Percentiles rank a stretch among this genome's conserved stretches.
These are phyloP conservation scores for Heliothis subflexa DNA, from an alignment of 1,140 invertebrate species.

Conservation along the genomic window DNA sequence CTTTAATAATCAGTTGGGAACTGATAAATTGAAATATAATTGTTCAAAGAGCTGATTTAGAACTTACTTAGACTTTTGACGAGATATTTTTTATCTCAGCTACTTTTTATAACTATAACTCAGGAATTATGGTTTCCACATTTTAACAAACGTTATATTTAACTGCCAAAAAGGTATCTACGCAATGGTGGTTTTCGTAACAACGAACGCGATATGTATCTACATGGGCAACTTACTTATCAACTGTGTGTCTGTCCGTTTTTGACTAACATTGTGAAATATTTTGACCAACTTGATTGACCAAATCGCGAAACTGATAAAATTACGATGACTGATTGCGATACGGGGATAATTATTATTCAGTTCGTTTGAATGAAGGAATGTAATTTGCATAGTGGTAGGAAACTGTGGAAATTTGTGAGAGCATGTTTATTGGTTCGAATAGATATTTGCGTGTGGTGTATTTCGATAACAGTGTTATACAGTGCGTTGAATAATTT, in stretches of 20 bases:
- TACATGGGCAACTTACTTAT: conserved; percentile 33
- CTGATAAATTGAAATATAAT: not conserved
- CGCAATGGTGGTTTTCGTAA: conserved; percentile 38
- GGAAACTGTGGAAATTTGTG: conserved; percentile 22
- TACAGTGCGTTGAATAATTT: no score
- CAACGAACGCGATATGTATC: conserved; percentile 28
- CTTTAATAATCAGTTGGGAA: not conserved
- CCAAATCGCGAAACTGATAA: conserved; percentile 42
- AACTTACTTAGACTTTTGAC: not conserved
- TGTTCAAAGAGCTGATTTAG: not conserved
- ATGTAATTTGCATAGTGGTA: conserved; percentile 24
- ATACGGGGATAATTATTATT: conserved; percentile 28
- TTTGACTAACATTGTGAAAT: conserved; percentile 56
- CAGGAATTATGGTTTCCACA: no score
- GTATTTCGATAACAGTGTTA: not conserved
- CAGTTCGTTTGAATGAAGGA: not conserved
- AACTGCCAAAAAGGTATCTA: conserved; percentile 21
- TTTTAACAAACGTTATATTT: conserved; percentile 5
- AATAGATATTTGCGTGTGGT: not conserved
- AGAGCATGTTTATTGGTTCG: not conserved
- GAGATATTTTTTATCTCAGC: not conserved
- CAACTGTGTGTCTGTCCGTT: conserved; percentile 35
- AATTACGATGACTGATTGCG: conserved; percentile 33
- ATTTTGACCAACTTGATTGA: conserved; percentile 51
- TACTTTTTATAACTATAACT: not conserved